Base-by-base conservation (phyloP, 2,888 invertebrate genomes). In the Heliconius ismenius region DNA sequence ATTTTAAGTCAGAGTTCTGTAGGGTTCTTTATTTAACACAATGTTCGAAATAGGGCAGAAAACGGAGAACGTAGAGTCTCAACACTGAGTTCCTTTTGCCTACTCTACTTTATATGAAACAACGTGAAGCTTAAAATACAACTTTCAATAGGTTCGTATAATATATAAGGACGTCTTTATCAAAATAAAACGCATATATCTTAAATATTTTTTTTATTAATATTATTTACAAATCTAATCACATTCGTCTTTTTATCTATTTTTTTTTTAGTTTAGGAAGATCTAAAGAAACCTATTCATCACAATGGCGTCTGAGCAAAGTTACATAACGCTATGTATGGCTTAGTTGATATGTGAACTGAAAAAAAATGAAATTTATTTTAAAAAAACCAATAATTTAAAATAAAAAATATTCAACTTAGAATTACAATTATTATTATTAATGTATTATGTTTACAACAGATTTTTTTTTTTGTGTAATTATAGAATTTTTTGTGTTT, bases 151-250 rank as follows among this genome's bases (percentile, higher is more conserved):
- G 4, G 18, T 7, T 49, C 0, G 21, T 21, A 21, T 15, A 4
- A 9, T 24, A 18, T 13, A n/a, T 21, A 28, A 49, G 7, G 49
- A 18, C 18, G 4, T 24, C 13, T 32, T 3, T 15, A 83, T 78
- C 3, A 74, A 81, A 84, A 85, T 28, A 73, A 54, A 39, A 81
- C 58, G 78, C 54, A 74, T 43, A 13, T 65, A 76, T 80, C 76
- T 83, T 84, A 85, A 83, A 81, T 83, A 83, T 88, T 88, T 90
- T 88, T 39, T 90, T 90, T 88, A 88, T 90, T 89, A 86, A 87
- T 90, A 90, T 92, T 93, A 93, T 93, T 93, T 93, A 93, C 93
- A 93, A 92, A 90, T 92, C 92, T 93, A 93, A 92, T 93, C 93
- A 93, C 93, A 92, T 92, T 89, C 90, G 88, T 90, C 88, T 89